Percentiles rank a stretch among this genome's conserved stretches.
These are phyloP conservation scores for Drosophila pseudoananassae DNA, from an alignment of 1,140 invertebrate genomes.

Conservation along the genomic window DNA sequence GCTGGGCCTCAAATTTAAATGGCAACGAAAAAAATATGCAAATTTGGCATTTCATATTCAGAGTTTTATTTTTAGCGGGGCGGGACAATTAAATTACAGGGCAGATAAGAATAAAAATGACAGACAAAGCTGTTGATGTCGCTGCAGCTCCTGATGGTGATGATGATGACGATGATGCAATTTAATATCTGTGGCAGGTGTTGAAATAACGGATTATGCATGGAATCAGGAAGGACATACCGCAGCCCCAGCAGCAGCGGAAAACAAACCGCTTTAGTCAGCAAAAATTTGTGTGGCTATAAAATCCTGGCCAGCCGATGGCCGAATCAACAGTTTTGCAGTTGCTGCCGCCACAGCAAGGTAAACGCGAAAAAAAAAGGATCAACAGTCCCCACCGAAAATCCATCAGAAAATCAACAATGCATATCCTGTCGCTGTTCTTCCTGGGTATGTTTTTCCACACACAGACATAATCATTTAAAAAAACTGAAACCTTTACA, in stretches of 20 bases:
- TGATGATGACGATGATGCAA: slow-evolving; percentile 49
- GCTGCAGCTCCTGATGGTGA: slow-evolving; percentile 22
- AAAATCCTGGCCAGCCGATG: slow-evolving; percentile 33
- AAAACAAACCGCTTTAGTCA: slow-evolving; percentile 19
- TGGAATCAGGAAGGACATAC: slow-evolving; percentile 41
- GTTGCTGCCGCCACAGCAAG: slow-evolving; percentile 67
- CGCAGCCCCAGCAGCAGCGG: slow-evolving; percentile 5
- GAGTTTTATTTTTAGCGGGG: slow-evolving; percentile 60
- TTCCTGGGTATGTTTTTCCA: slow-evolving; percentile 42
- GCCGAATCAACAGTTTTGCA: slow-evolving; percentile 60
- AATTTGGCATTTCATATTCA: slow-evolving; percentile 33
- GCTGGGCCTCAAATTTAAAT: slow-evolving; percentile 4
- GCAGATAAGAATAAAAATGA: slow-evolving; percentile 37
- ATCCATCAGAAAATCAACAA: slow-evolving; percentile 10
- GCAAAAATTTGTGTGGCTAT: slow-evolving; percentile 36
- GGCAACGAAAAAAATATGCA: slow-evolving; percentile 54
- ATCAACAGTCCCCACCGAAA: slow-evolving; percentile 26
- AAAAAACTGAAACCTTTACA: neutral
- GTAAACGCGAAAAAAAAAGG: slow-evolving; percentile 31
- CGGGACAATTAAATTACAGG: slow-evolving; percentile 38
- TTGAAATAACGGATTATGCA: slow-evolving; percentile 71
- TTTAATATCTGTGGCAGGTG: slow-evolving; percentile 68
- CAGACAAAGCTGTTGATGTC: slow-evolving; percentile 42
- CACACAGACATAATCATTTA: neutral
- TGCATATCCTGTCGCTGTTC: slow-evolving; percentile 37